phyloP scores from a whole-genome alignment of 2,888 invertebrate genomes.

The Unio pictorum region DNA sequence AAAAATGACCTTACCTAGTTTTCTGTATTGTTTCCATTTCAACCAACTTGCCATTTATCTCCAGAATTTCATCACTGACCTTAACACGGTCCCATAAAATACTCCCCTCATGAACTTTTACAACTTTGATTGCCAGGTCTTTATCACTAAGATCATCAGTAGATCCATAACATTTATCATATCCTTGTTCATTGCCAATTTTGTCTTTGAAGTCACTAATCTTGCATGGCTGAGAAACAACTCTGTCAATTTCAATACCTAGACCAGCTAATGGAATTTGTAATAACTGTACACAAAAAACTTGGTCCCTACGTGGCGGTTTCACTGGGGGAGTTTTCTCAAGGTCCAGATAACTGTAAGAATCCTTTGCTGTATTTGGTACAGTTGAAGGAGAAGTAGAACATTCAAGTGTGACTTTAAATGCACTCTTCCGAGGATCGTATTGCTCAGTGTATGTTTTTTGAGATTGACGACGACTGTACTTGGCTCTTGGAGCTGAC shows the following conservation, averaged over 20 bases:
- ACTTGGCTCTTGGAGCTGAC: slow-evolving; percentile 21
- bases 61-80: slow-evolving; percentile 89
- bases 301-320: slow-evolving; percentile 60
- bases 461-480: slow-evolving; percentile 29
- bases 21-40: slow-evolving; percentile 48
- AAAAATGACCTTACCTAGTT: slow-evolving; percentile 48
- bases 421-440: slow-evolving; percentile 1
- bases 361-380: background rate
- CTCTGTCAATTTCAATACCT: slow-evolving; percentile 51
- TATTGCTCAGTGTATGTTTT: slow-evolving; percentile 14
- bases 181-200: slow-evolving; percentile 9
- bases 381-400: background rate
- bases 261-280: slow-evolving; percentile 36
- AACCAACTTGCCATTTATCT: slow-evolving; percentile 84
- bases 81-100: slow-evolving; percentile 79
- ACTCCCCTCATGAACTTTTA: slow-evolving; percentile 49
- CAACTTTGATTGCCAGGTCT: slow-evolving; percentile 44
- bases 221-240: slow-evolving; percentile 19
- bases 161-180: slow-evolving; percentile 18
- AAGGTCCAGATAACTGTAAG: slow-evolving; percentile 5
- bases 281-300: slow-evolving; percentile 51
- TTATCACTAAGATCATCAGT: slow-evolving; percentile 25
- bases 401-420: slow-evolving; percentile 11
- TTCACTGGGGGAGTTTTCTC: slow-evolving; percentile 54
- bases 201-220: slow-evolving; percentile 20